Base-by-base conservation (phyloP, 2,888 invertebrate genomes). In the Argyresthia goedartella region DNA sequence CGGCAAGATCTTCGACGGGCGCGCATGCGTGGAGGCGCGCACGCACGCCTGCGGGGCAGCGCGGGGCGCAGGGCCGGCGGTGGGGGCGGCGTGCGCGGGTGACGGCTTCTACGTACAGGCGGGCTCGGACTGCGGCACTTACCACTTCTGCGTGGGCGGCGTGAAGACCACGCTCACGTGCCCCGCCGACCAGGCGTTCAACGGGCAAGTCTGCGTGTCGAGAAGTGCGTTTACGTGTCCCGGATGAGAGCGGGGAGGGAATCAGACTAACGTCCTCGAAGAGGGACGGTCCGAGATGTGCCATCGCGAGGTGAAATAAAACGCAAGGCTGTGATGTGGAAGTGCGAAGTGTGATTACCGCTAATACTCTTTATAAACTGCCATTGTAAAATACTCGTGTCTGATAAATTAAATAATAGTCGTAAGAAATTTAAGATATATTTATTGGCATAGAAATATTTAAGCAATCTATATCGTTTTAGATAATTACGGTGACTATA, bases 1-100 rank as follows among this genome's bases (percentile, higher is more conserved):
- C 10, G 88, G 82, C 33, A 88, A 89, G 62, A 80, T 88, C 50
- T 90, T 89, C 68, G 88, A 90, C 72, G 89, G 89, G 0, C 81
- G 84, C 50, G 80, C 88, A 16, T 90, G 90, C 64, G 88, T 89
- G 11, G 76, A 77, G 33, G 66, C 77, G 0, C 57, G 70, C 4
- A 73, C 67, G 51, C 76, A 81, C 64, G 69, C 71, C 49, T 89
- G 89, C 66, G 85, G 82, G 4, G 67, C 66, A 0, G 68, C 67
- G 8, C 59, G 49, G 9, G 71, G 75, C 44, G 55, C 60, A 50
- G 51, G 67, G 1, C 73, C 71, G 41, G 65, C 63, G 52, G 73
- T 14, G n/a, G n/a, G 14, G 10, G 61, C 61, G 8, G 56, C 58
- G n/a, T 88, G 88, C 67, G 67, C 74, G 51, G 66, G 73, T 4